These are phyloP conservation scores for Nerophis ophidion DNA, from an alignment of 2,113 vertebrate genomes.

Conservation along the genomic window DNA sequence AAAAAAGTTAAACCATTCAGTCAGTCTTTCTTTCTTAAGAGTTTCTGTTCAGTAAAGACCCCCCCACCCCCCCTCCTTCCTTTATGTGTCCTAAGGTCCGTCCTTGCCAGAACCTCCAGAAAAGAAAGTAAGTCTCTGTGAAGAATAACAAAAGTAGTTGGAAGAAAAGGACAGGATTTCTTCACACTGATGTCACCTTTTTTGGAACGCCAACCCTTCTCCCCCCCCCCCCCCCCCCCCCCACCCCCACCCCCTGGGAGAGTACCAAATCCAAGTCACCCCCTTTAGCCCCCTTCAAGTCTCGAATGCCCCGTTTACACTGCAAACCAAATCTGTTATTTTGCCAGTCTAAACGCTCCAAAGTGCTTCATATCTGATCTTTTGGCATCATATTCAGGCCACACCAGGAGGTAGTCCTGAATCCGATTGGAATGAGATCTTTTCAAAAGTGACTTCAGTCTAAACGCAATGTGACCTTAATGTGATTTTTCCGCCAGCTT, in stretches of 20 bases:
- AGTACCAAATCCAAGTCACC: not conserved
- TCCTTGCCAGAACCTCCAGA: slow-evolving; percentile 33
- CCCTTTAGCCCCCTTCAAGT: not conserved
- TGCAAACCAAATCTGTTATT: no score
- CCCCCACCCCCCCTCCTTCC: not conserved
- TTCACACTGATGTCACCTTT: slow-evolving; percentile 1
- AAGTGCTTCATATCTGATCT: no score
- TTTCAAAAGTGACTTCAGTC: no score
- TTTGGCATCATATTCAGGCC: no score
- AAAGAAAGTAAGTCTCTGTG: slow-evolving; percentile 41
- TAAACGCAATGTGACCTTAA: no score
- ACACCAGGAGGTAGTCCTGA: no score
- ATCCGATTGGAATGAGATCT: no score
- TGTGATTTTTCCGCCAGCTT: no score
- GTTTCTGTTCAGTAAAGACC: slow-evolving; percentile 4
- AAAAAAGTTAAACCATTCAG: not conserved
- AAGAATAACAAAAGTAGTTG: slow-evolving; percentile 59
- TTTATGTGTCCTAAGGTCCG: slow-evolving; percentile 36
- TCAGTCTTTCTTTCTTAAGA: not conserved
- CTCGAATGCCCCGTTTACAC: no score
- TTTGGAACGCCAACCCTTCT: no score
- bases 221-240: no score
- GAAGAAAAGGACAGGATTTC: slow-evolving; percentile 39
- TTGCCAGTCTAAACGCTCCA: no score
- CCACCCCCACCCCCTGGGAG: not conserved